phyloP scores from a whole-genome alignment of 2,888 invertebrate genomes.

The Aleiodes alternator region DNA sequence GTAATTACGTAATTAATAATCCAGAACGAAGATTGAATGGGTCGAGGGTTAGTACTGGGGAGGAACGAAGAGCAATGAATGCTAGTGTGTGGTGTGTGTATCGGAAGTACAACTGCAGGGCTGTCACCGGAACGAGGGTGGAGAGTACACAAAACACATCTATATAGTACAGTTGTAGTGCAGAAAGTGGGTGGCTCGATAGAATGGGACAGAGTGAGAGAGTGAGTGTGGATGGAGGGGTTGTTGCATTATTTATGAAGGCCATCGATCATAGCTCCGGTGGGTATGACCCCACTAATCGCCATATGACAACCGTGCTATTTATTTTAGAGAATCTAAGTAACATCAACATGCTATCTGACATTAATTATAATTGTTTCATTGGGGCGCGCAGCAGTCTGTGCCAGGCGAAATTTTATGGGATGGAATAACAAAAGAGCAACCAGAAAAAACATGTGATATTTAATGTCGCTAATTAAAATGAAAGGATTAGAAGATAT shows the following conservation, averaged over 20 bases:
- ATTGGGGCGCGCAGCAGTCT: constrained; percentile 46
- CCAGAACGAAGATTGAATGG: constrained; percentile 74
- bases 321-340: constrained; percentile 70
- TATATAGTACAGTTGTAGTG: constrained; percentile 48
- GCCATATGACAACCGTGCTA: constrained; percentile 73
- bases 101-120: constrained; percentile 68
- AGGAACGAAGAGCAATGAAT: constrained; percentile 56
- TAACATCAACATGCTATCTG: constrained; percentile 64
- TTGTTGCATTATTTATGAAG: constrained; percentile 73
- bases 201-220: constrained; percentile 16
- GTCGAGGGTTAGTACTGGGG: constrained; percentile 54
- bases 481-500: not conserved
- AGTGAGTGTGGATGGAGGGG: constrained; percentile 49
- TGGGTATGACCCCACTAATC: constrained; percentile 72
- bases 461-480: not conserved
- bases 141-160: constrained; percentile 33
- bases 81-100: constrained; percentile 59
- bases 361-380: constrained; percentile 72
- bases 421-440: not conserved
- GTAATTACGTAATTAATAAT: constrained; percentile 71
- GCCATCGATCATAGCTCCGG: constrained; percentile 72
- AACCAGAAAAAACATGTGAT: not conserved
- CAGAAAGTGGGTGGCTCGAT: constrained; percentile 19
- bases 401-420: not conserved
- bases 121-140: constrained; percentile 55